Evolutionary conservation across 2,113 vertebrate genomes (phyloP).

Genomic region (Guaruba guarouba): DNA sequence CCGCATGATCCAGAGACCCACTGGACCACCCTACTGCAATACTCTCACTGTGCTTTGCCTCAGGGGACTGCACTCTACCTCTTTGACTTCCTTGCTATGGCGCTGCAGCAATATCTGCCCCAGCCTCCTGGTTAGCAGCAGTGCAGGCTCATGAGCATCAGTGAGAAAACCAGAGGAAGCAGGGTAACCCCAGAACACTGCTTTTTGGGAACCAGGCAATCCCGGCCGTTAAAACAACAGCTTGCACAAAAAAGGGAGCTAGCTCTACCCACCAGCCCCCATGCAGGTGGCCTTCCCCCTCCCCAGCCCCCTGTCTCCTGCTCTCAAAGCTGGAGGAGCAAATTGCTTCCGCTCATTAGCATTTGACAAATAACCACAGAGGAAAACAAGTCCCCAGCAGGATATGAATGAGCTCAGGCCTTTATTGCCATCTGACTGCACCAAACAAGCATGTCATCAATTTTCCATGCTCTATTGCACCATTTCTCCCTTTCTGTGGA

Average conservation of each 20-base stretch:
- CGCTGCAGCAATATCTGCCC: background rate
- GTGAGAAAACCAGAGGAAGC: background rate
- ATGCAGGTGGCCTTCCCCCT: background rate
- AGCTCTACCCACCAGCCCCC: background rate
- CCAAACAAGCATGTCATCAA: background rate
- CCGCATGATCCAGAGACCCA: background rate
- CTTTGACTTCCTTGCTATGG: background rate
- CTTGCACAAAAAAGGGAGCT: background rate
- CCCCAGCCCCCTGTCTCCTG: background rate
- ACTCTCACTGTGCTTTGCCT: background rate
- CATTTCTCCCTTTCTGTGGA: background rate
- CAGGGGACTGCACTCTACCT: background rate
- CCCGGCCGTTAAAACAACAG: background rate
- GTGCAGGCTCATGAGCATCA: background rate
- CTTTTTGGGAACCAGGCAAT: background rate
- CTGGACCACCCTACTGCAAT: rapidly evolving
- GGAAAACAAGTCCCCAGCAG: conserved; percentile 16
- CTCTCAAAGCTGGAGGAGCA: background rate
- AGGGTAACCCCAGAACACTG: background rate
- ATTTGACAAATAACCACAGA: conserved; percentile 13
- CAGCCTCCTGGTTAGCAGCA: background rate
- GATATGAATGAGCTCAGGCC: background rate
- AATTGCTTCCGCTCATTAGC: conserved; percentile 1
- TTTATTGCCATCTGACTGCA: background rate
- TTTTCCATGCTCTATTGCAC: background rate